Base-by-base conservation (phyloP, 1,140 invertebrate genomes). In the Magallana gigas region DNA sequence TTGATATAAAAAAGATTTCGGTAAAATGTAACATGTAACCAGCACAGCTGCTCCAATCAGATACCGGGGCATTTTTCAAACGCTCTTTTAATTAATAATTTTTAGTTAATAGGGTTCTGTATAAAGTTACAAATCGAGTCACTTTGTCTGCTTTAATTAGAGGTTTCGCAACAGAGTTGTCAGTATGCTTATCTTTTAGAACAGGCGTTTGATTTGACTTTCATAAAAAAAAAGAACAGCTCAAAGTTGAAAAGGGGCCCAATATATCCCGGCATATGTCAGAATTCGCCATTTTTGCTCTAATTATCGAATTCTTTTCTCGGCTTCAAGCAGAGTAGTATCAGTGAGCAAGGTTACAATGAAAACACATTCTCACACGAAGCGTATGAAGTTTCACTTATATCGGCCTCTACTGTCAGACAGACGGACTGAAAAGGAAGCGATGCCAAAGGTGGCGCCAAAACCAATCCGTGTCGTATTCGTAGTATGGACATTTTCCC, bases 281-380 rank as follows among this genome's bases (percentile, higher is more conserved):
- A 76, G 36, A 76, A 76, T 76, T 29, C 23, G 36, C 68, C 23
- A 36, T 76, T 76, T 76, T 29, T 76, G 23, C 23, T 76, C 68
- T 23, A 76, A 76, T 76, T 76, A 76, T 76, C 68, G 23, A 76
- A 76, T 76, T 76, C 68, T 76, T 76, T 29, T 76, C 36, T 9
- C 9, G 68, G 68, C 68, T 76, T 76, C 68, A 76, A 76, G 68
- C 68, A 76, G 68, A 8, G 68, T 29, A 36, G 23, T 76, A 76
- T 76, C 68, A 76, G 68, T 76, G 23, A 76, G 23, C 36, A 9
- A 12, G 68, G 68, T 29, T 76, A 76, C 68, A 29, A 76, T 36
- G 68, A 76, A 76, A 76, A 76, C 68, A 76, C 14, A 76, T 76
- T 29, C 68, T 12, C 23, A 76, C 68, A 76, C 68, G 68, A 36